phyloP scores from a whole-genome alignment of 2,797 vertebrate genomes.

The Percopsis omiscomaycus region DNA sequence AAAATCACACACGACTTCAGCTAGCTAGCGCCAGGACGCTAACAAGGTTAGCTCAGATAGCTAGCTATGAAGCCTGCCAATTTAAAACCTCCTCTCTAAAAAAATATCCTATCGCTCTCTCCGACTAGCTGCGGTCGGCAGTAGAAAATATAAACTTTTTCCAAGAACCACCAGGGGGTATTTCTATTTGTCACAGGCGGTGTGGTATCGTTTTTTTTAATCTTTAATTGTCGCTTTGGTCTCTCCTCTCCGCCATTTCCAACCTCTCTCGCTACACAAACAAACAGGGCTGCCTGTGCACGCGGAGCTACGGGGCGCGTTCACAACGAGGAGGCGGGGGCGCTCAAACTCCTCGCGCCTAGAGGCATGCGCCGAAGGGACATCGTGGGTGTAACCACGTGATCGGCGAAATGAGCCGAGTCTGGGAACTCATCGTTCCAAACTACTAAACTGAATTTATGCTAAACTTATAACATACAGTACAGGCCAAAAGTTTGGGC shows the following conservation, averaged over 20 bases:
- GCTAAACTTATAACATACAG: too few species aligned
- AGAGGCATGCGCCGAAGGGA: too few species aligned
- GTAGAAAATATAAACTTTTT: constrained; percentile 12
- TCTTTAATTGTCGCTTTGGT: constrained; percentile 63
- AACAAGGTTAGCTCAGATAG: constrained; percentile 56
- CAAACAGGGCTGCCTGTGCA: constrained; percentile 71
- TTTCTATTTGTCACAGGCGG: constrained; percentile 45
- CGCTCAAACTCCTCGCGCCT: too few species aligned
- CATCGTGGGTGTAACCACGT: too few species aligned
- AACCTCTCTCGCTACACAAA: constrained; percentile 75
- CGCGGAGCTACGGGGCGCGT: constrained; percentile 50
- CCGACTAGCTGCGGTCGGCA: constrained; percentile 38
- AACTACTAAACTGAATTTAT: too few species aligned
- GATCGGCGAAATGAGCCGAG: too few species aligned
- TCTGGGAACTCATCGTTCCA: too few species aligned
- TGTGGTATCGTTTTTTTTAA: constrained; percentile 45
- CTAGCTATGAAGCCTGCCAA: constrained; percentile 63
- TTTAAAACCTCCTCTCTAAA: constrained; percentile 51
- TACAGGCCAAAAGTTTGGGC: too few species aligned
- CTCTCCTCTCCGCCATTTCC: constrained; percentile 78
- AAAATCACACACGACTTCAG: constrained; percentile 56
- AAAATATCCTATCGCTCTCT: constrained; percentile 22
- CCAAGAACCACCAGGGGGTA: constrained; percentile 19
- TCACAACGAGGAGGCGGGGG: constrained; percentile 21
- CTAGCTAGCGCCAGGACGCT: constrained; percentile 62